A percentile compares a stretch with the other conserved stretches of the same genome.
Evolutionary conservation across 2,888 invertebrate genomes (phyloP).

Genomic region (Clivina fossor): DNA sequence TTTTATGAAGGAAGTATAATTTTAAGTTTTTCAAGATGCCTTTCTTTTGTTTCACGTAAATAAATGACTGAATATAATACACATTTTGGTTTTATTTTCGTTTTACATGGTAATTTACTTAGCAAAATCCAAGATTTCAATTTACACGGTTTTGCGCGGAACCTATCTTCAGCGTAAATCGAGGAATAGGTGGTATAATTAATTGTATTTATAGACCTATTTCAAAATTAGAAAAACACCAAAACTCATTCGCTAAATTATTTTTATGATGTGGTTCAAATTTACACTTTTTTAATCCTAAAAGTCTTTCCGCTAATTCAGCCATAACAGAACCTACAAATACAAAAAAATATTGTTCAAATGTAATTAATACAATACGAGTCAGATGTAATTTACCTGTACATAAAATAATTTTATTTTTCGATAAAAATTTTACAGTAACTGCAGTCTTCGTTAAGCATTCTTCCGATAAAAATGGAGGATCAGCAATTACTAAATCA

Average conservation of each 20-base stretch:
- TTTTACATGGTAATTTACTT: too few species aligned
- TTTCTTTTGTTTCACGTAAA: too few species aligned
- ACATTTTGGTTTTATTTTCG: too few species aligned
- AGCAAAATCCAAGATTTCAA: too few species aligned
- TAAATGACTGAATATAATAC: too few species aligned
- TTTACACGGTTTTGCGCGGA: too few species aligned
- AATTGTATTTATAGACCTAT: constrained; percentile 57
- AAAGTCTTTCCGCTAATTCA: constrained; percentile 63
- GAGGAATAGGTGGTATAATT: too few species aligned
- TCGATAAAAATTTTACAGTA: constrained; percentile 74
- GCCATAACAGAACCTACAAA: constrained; percentile 74
- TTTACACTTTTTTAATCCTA: constrained; percentile 64
- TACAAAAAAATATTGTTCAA: constrained; percentile 29
- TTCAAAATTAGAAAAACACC: constrained; percentile 86
- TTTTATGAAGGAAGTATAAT: too few species aligned
- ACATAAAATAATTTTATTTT: constrained; percentile 79
- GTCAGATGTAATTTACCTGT: constrained; percentile 64
- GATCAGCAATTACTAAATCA: constrained; percentile 89
- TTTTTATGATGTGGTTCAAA: constrained; percentile 84
- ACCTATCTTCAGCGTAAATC: too few species aligned
- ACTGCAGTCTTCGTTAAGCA: constrained; percentile 82
- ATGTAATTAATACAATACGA: constrained; percentile 7
- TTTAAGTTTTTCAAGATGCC: too few species aligned
- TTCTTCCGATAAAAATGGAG: constrained; percentile 92
- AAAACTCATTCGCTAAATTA: constrained; percentile 91